phyloP scores from a whole-genome alignment of 92 coral and sea anemone genomes.

The Micromussa lordhowensis region DNA sequence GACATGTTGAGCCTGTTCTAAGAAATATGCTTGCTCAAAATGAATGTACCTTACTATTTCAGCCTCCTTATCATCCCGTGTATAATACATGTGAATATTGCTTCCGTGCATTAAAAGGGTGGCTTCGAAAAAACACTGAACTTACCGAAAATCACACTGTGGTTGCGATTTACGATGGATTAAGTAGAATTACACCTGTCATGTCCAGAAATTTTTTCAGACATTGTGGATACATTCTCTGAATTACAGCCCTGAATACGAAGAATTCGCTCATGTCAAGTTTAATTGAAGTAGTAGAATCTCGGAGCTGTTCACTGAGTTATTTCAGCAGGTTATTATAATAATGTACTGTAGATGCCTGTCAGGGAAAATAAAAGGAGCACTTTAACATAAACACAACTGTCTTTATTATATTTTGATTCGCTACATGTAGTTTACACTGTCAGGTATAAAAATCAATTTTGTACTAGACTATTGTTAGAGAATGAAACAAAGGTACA shows the following conservation, averaged over 20 bases:
- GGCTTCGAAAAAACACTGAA: slow-evolving; percentile 39
- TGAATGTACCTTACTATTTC: slow-evolving; percentile 49
- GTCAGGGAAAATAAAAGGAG: no score
- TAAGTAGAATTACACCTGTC: slow-evolving; percentile 39
- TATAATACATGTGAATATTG: slow-evolving; percentile 61
- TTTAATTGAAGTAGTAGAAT: no score
- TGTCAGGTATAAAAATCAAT: no score
- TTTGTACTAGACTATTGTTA: no score
- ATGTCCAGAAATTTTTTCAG: slow-evolving; percentile 52
- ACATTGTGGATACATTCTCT: slow-evolving; percentile 12
- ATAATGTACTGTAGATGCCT: no score
- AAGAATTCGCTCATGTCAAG: no score
- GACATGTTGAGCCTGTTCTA: slow-evolving; percentile 38
- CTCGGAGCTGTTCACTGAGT: slow-evolving; percentile 14
- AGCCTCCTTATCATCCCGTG: slow-evolving; percentile 51
- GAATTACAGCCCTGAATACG: no score
- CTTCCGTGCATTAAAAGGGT: slow-evolving; percentile 45
- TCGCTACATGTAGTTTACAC: no score
- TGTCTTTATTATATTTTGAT: no score
- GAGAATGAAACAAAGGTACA: no score
- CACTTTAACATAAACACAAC: no score
- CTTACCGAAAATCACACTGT: slow-evolving; percentile 46
- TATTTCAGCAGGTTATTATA: no score
- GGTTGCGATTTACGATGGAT: slow-evolving; percentile 56
- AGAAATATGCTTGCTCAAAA: slow-evolving; percentile 39